Evolutionary conservation across 1,140 invertebrate genomes (phyloP).

Genomic region (Pachyrhynchus sulphureomaculatus): DNA sequence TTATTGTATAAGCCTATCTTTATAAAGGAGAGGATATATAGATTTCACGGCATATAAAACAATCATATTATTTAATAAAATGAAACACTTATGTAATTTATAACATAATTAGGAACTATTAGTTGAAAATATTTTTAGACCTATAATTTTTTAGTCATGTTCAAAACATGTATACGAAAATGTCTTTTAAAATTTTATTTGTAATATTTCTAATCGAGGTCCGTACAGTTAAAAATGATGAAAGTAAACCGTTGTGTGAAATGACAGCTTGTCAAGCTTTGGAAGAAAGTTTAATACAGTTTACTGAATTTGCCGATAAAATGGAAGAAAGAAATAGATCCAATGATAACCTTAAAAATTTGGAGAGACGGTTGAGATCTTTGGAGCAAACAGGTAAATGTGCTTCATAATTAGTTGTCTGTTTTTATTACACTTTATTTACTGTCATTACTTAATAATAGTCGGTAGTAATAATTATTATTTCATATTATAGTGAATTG

Average conservation of each 20-base stretch:
- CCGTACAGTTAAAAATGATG: slow-evolving; percentile 3
- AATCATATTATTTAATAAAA: too few relatives aligned
- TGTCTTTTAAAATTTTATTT: background rate
- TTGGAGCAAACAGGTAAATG: slow-evolving; percentile 69
- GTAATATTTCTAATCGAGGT: background rate
- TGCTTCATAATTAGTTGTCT: background rate
- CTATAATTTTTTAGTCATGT: background rate
- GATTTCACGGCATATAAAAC: too few relatives aligned
- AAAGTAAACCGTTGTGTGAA: slow-evolving; percentile 30
- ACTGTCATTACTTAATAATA: too few relatives aligned
- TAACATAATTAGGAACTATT: background rate
- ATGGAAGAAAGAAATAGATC: slow-evolving; percentile 35
- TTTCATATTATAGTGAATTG: too few relatives aligned
- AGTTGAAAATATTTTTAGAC: background rate
- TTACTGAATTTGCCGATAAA: slow-evolving; percentile 37
- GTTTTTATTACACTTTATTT: background rate
- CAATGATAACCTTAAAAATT: slow-evolving; percentile 43
- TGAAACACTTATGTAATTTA: too few relatives aligned
- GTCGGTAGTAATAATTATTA: too few relatives aligned
- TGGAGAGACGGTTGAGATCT: slow-evolving; percentile 68
- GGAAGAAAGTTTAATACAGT: slow-evolving; percentile 34
- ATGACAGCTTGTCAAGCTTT: slow-evolving; percentile 41
- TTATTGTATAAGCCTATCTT: too few relatives aligned
- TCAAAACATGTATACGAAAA: background rate
- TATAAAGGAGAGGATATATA: too few relatives aligned